Percentiles rank a stretch among this genome's conserved stretches.
These are phyloP conservation scores for Silurus lanzhouensis DNA, from an alignment of 2,797 vertebrate species.

Conservation along the genomic window DNA sequence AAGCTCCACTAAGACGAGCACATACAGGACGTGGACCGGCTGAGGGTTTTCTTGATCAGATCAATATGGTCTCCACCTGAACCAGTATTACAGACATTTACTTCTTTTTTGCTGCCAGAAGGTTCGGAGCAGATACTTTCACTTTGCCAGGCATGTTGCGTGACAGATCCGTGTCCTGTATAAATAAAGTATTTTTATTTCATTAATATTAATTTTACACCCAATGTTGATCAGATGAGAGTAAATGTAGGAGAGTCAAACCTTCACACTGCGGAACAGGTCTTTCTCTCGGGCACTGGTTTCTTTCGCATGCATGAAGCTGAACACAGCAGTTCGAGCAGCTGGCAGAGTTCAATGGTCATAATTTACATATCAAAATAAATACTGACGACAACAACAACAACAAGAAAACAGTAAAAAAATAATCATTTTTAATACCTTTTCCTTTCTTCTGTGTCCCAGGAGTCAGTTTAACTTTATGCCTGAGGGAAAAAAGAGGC, in stretches of 20 bases:
- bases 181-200: too few relatives aligned
- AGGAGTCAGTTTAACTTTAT: constrained; percentile 96
- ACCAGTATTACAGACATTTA: constrained; percentile 54
- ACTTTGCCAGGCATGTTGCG: constrained; percentile 97
- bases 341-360: constrained; percentile 70
- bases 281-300: constrained; percentile 87
- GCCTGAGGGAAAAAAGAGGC: constrained; percentile 68
- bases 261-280: constrained; percentile 94
- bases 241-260: neutral
- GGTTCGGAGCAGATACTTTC: constrained; percentile 94
- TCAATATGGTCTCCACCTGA: neutral
- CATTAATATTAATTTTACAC: neutral
- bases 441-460: constrained; percentile 97
- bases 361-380: neutral
- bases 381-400: neutral
- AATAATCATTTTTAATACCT: constrained; percentile 75
- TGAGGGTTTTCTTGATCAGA: neutral
- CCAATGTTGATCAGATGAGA: neutral
- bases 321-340: constrained; percentile 90
- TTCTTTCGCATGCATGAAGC: constrained; percentile 92
- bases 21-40: neutral
- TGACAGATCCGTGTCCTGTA: constrained; percentile 87
- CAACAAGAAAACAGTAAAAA: too few relatives aligned
- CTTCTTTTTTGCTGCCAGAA: constrained; percentile 88
- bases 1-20: neutral